Base-by-base conservation (phyloP, 92 coral and sea anemone species). In the Epizoanthus scotinus region DNA sequence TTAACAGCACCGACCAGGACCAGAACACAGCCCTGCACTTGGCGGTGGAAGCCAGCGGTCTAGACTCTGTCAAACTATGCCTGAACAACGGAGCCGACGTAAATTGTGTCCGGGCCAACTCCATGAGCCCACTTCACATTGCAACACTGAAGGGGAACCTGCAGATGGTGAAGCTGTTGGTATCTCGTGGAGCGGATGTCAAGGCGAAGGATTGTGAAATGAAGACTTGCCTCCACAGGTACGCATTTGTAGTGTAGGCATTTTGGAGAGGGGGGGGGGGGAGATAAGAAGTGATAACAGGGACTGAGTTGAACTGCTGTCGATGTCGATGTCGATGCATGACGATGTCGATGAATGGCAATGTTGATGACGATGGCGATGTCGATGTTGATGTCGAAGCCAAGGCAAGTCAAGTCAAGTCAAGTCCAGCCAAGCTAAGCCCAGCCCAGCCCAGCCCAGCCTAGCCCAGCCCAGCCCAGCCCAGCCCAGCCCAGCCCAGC, bases 171-270 rank as follows among this genome's bases (percentile, higher is more conserved):
- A 79, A 82, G 58, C 27, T 89, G 60, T 71, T 91, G 20, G 67
- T 89, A 26, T 63, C 77, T 47, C 78, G 70, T 63, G 93, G 89
- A 24, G 93, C 97, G 8, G 81, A 68, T 21, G 50, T 89, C 0
- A 70, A 72, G 59, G 47, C 58, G 28, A 86, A 77, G 67, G 92
- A 92, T 86, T 67, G 40, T n/a, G 80, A 79, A 44, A 84, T 90
- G 57, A 88, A 89, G 63, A 89, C 93, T 0, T 90, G 93, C 19
- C 84, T 92, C 12, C 92, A 89, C 73, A 80, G 86, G 92, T 89
- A 17, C 25, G 78, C 52, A 13, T 10, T 47, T 47, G 17, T 0
- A 47, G 10, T 47, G 17, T 44, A 8, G 15, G 15, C 15, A 47
- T 47, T 47, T 10, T 47, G 5, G 40, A 34, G 40, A 34, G 2